phyloP scores from a whole-genome alignment of 2,113 vertebrate species.

The Thamnophis sirtalis region DNA sequence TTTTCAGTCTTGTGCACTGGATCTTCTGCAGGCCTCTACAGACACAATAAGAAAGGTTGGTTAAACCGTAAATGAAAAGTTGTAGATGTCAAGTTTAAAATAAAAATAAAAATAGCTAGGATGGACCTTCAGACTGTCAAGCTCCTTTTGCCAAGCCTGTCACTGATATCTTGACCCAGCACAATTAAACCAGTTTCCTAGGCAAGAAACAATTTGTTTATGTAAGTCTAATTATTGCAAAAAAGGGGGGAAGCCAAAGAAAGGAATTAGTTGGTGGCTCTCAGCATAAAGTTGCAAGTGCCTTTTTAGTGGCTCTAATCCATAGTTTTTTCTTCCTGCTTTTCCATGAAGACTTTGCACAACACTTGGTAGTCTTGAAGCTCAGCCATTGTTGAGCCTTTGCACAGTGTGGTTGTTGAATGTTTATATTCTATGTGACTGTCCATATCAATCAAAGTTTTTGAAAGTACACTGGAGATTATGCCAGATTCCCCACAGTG shows the following conservation, averaged over 20 bases:
- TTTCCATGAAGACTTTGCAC: background rate
- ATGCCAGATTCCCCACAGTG: background rate
- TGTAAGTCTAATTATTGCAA: background rate
- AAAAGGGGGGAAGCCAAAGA: background rate
- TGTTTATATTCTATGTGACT: background rate
- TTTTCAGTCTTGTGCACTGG: slow-evolving; percentile 48
- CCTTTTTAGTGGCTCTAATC: background rate
- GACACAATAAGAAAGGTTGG: slow-evolving; percentile 47
- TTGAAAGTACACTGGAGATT: background rate
- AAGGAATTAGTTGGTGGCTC: background rate
- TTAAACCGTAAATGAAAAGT: slow-evolving; percentile 17
- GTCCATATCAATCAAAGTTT: background rate
- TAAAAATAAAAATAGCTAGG: background rate
- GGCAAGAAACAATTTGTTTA: background rate
- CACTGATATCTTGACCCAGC: background rate
- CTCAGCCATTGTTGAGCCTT: background rate
- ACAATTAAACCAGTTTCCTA: background rate
- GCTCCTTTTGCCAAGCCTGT: background rate
- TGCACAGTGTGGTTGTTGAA: background rate
- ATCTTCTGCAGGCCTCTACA: slow-evolving; percentile 71
- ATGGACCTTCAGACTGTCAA: background rate
- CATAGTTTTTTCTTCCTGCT: background rate
- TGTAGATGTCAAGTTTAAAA: background rate
- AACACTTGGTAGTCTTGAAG: background rate
- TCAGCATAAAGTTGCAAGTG: background rate